Conservation (phyloP, 2,797 vertebrate genomes). For the Argyrosomus regius region DNA sequence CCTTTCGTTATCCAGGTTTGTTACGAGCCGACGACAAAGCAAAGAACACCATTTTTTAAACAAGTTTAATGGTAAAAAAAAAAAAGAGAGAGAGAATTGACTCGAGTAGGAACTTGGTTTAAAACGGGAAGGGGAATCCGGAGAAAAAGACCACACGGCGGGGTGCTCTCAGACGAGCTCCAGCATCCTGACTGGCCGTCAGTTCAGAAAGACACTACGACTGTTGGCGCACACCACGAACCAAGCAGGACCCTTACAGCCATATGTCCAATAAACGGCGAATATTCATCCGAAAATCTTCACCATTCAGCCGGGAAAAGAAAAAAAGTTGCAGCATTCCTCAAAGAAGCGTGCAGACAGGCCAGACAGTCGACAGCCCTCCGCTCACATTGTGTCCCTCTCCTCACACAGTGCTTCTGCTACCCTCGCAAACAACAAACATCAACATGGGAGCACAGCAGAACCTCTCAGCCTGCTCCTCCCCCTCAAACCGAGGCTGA, state of each 20-base stretch:
- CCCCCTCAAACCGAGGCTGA: slow-evolving; percentile 61
- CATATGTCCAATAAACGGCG: slow-evolving; percentile 36
- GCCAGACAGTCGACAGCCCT: slow-evolving; percentile 56
- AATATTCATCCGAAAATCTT: not conserved
- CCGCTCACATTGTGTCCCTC: slow-evolving; percentile 46
- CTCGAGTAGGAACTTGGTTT: slow-evolving; percentile 31
- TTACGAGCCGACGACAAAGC: slow-evolving; percentile 71
- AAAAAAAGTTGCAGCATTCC: slow-evolving; percentile 68
- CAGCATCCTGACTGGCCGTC: slow-evolving; percentile 68
- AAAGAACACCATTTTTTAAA: slow-evolving; percentile 76
- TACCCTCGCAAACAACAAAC: slow-evolving; percentile 75
- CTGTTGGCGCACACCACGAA: slow-evolving; percentile 40
- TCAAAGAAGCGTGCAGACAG: slow-evolving; percentile 44
- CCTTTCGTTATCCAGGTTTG: slow-evolving; percentile 83
- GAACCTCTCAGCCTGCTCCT: slow-evolving; percentile 72
- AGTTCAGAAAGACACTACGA: slow-evolving; percentile 29
- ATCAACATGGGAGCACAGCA: slow-evolving; percentile 69
- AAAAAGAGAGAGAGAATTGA: slow-evolving; percentile 4
- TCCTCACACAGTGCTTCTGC: slow-evolving; percentile 47
- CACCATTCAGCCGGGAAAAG: slow-evolving; percentile 21
- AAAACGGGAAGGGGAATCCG: slow-evolving; percentile 35
- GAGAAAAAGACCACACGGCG: slow-evolving; percentile 41
- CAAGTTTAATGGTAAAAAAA: slow-evolving; percentile 38
- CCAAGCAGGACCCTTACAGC: slow-evolving; percentile 26
- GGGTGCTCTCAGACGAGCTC: slow-evolving; percentile 66